These are phyloP conservation scores for Hipparchia semele DNA, from an alignment of 2,888 invertebrate genomes.

Conservation along the genomic window DNA sequence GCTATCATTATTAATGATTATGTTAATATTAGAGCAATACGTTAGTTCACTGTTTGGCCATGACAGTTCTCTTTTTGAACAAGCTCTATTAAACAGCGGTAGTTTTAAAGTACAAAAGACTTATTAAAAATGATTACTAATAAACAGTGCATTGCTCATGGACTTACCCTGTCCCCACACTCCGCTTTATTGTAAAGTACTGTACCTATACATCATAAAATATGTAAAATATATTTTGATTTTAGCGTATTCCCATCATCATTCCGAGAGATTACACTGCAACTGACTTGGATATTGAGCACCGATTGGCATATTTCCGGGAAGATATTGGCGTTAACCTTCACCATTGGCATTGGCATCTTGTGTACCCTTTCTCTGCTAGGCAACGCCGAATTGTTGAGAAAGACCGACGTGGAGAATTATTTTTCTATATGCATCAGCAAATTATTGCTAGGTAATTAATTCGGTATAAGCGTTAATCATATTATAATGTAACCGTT, in stretches of 20 bases:
- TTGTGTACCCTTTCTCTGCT: conserved; percentile 88
- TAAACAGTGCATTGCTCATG: too few species aligned
- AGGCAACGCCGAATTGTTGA: conserved; percentile 83
- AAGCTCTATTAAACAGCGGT: too few species aligned
- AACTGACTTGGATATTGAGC: conserved; percentile 90
- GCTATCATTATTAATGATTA: too few species aligned
- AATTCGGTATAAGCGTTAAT: background rate
- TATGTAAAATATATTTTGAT: conserved; percentile 33
- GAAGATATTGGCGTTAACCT: conserved; percentile 92
- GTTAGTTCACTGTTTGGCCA: too few species aligned
- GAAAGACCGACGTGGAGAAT: conserved; percentile 90
- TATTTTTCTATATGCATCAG: conserved; percentile 91
- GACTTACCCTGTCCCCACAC: too few species aligned
- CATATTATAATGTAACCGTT: background rate
- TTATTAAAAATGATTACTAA: too few species aligned
- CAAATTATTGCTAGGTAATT: conserved; percentile 74
- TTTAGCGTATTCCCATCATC: conserved; percentile 84
- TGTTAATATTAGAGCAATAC: too few species aligned
- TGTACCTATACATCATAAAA: background rate
- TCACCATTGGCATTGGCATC: conserved; percentile 93
- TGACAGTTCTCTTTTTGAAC: too few species aligned
- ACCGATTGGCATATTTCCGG: conserved; percentile 91
- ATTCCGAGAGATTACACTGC: conserved; percentile 91
- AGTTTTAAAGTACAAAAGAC: too few species aligned
- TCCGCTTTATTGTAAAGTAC: too few species aligned